Conservation (phyloP, 1,140 invertebrate species). For the Drosophila lini region DNA sequence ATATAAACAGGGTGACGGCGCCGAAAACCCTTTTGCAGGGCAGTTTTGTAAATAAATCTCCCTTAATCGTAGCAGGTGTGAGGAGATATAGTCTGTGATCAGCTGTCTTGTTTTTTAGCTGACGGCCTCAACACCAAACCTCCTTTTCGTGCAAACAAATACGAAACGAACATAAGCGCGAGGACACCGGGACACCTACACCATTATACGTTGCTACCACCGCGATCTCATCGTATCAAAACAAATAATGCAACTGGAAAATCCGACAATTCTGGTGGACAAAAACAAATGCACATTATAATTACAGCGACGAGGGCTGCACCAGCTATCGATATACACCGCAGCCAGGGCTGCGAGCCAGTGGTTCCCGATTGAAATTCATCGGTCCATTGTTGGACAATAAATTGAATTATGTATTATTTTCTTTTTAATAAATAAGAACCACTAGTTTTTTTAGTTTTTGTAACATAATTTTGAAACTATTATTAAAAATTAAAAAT, state of each 20-base stretch:
- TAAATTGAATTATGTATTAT: no score
- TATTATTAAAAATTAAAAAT: no score
- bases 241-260: conserved; percentile 46
- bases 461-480: no score
- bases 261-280: conserved; percentile 51
- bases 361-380: no score
- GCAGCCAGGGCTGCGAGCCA: conserved; percentile 1
- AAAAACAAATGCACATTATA: conserved; percentile 78
- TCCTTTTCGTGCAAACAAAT: conserved; percentile 17
- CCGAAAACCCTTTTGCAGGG: conserved; percentile 1
- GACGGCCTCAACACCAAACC: conserved; percentile 1
- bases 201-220: conserved; percentile 40
- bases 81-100: conserved; percentile 61
- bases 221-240: conserved; percentile 26
- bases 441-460: no score
- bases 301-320: conserved; percentile 57
- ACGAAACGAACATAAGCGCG: conserved; percentile 34
- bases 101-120: conserved; percentile 52
- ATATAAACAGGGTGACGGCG: conserved; percentile 32
- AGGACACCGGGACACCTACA: conserved; percentile 25
- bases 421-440: no score
- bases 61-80: conserved; percentile 73
- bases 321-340: conserved; percentile 12
- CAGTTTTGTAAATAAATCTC: conserved; percentile 54
- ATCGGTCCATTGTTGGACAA: no score